Conservation (phyloP, 1,140 invertebrate species). For the Caenorhabditis briggsae region DNA sequence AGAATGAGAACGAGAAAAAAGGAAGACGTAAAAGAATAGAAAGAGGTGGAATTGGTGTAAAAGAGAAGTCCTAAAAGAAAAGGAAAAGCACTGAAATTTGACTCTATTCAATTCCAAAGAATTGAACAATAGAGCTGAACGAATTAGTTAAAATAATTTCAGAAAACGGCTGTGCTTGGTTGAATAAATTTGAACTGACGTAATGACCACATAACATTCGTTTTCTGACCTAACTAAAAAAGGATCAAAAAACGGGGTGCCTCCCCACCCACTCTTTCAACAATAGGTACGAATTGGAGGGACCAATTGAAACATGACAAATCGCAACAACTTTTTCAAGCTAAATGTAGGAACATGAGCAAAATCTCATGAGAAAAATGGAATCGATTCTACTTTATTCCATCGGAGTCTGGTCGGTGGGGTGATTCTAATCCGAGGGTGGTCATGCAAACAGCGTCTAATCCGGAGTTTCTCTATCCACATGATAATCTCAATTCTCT, state of each 20-base stretch:
- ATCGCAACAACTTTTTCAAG: conserved; percentile 1
- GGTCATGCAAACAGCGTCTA: no score
- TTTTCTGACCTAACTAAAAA: conserved; percentile 37
- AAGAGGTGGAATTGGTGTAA: background rate
- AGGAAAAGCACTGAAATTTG: conserved; percentile 4
- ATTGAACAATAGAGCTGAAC: background rate
- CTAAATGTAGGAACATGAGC: background rate
- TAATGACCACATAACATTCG: background rate
- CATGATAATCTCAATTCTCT: background rate
- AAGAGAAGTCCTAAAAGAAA: background rate
- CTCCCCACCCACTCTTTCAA: conserved; percentile 32
- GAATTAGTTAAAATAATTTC: background rate
- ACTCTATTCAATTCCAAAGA: background rate
- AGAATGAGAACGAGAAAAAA: background rate
- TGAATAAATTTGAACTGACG: background rate
- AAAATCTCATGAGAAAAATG: background rate
- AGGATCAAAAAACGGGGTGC: conserved; percentile 35
- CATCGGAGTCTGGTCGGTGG: background rate
- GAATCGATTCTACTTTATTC: background rate
- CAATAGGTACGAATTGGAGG: background rate
- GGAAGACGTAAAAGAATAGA: background rate
- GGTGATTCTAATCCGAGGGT: background rate
- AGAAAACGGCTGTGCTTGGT: background rate
- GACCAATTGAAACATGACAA: conserved; percentile 43
- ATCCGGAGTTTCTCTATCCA: no score